Evolutionary conservation across 2,113 vertebrate genomes (phyloP).

Genomic region (Cyrtonyx montezumae): DNA sequence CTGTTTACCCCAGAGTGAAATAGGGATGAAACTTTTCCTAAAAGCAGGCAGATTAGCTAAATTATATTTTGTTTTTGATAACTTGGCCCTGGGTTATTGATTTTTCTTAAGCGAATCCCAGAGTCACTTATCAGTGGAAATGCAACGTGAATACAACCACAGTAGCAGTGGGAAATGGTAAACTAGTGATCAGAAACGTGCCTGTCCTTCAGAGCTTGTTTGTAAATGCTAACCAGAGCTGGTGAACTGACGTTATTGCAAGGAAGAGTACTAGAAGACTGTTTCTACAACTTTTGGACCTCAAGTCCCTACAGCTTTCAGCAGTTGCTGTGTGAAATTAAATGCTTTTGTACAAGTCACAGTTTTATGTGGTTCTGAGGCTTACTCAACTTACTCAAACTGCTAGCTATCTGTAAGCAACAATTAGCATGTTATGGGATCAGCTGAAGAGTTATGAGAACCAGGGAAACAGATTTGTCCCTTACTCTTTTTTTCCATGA

Average conservation of each 20-base stretch:
- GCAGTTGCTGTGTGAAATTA: background rate
- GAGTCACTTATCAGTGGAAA: background rate
- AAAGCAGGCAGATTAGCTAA: background rate
- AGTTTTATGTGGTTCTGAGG: background rate
- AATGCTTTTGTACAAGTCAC: background rate
- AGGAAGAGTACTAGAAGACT: background rate
- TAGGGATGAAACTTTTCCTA: background rate
- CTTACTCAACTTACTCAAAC: background rate
- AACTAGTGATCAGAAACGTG: background rate
- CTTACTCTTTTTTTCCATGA: background rate
- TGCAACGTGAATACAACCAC: background rate
- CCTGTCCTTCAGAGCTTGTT: background rate
- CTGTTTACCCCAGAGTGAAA: background rate
- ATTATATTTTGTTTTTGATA: background rate
- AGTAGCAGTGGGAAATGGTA: background rate
- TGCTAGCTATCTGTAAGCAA: background rate
- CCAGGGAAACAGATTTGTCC: background rate
- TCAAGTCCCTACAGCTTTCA: background rate
- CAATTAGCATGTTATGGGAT: background rate
- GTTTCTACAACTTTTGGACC: background rate
- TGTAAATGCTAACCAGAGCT: background rate
- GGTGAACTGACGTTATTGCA: background rate
- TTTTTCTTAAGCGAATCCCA: background rate
- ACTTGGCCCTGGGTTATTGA: background rate
- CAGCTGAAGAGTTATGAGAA: background rate